Evolutionary conservation across 2,888 invertebrate species (phyloP), one percentile per base, ranked within the genome.

Genomic region (Eremobia ochroleuca): DNA sequence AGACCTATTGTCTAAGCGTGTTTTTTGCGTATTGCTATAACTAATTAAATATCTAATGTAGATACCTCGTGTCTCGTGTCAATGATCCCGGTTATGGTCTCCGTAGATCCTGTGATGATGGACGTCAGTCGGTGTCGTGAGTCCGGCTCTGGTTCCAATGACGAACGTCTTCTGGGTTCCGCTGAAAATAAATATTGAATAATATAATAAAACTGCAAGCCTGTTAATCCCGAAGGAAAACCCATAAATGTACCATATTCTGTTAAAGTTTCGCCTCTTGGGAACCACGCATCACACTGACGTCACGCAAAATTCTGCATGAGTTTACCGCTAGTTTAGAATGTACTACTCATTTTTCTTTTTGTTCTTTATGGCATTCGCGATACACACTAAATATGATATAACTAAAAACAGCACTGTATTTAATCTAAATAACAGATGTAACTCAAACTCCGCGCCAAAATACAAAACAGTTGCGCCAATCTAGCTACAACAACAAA

Each of bases 51-150:
- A 58, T 15, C 28, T 6, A 59, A 59, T 59, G 31, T 59, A 59
- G 4, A 18, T 90, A 96, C 96, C 93, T 97, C 97, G 85, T 97
- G 96, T 84, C 97, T 96, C 0, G 98, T 98, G 87, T 98, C 98
- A 69, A 98, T 98, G 43, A 98, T 96, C 0, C 98, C 98, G 31
- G 97, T 97, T 76, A 98, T 98, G 8, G 98, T 98, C 91, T 98
- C 98, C 0, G 98, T 98, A 8, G 98, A 98, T 0, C 98, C 98
- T 0, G 98, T 97, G 89, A 97, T 97, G 85, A 97, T 94, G n/a
- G 97, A 97, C 0, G 96, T 97, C n/a, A 97, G 92, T 0, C 96
- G 94, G 79, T 97, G 96, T n/a, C 96, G 88, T 0, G 93, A 92
- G 58, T 97, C 96, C 0, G 96, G 96, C 72, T 97, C 96, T 0